Evolutionary conservation across 2,113 vertebrate genomes (phyloP).

Genomic region (Dolichallabes microphthalmus): DNA sequence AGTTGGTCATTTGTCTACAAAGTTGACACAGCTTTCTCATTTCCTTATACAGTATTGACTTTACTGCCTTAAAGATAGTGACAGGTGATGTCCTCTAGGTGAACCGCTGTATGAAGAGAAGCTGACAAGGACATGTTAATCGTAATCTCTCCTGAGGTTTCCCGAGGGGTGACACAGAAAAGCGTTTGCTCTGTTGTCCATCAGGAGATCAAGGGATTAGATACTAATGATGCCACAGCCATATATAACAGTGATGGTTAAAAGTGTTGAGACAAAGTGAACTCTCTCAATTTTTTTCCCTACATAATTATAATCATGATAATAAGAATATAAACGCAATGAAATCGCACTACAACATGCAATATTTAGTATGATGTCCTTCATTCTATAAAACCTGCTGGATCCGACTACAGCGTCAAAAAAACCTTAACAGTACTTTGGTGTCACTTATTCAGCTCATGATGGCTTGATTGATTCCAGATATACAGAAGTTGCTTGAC

Average conservation of each 20-base stretch:
- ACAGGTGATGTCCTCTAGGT: background rate
- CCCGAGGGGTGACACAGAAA: background rate
- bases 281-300: no score
- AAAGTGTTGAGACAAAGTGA: no score
- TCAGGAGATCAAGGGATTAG: background rate
- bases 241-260: background rate
- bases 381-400: no score
- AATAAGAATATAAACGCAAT: no score
- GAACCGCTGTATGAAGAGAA: background rate
- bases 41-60: background rate
- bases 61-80: background rate
- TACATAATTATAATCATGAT: no score
- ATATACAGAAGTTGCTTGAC: no score
- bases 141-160: background rate
- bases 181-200: background rate
- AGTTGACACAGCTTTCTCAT: background rate
- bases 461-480: no score
- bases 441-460: no score
- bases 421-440: no score
- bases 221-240: background rate
- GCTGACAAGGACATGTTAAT: background rate
- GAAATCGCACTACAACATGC: no score
- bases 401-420: no score
- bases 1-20: background rate
- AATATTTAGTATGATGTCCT: no score